phyloP scores from a whole-genome alignment of 2,888 invertebrate genomes.

The Ophion costatus region DNA sequence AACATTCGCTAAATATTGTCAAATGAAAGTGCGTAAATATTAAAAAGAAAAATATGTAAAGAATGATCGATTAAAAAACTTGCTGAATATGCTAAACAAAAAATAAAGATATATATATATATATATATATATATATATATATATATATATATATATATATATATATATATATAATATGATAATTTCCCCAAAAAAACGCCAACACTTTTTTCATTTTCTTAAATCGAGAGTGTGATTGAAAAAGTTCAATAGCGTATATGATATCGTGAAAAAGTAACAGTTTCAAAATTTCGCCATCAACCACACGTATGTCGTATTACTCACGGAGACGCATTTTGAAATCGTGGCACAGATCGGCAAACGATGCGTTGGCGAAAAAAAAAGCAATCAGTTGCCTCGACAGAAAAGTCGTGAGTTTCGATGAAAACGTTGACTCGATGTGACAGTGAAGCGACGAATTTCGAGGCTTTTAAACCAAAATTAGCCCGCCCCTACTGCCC shows the following conservation, averaged over 20 bases:
- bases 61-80: no score
- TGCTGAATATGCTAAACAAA: no score
- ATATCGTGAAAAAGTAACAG: background rate
- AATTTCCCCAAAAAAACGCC: no score
- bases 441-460: background rate
- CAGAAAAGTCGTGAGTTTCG: background rate
- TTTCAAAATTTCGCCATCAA: background rate
- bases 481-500: background rate
- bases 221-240: background rate
- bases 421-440: background rate
- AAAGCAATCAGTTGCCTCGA: background rate
- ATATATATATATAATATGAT: no score
- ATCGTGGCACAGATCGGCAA: background rate
- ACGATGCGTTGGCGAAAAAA: background rate
- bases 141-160: no score
- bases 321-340: constrained; percentile 18
- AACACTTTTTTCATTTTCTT: background rate
- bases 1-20: no score
- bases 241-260: no score
- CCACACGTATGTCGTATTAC: background rate
- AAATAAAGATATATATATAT: no score
- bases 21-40: no score
- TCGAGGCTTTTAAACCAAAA: background rate
- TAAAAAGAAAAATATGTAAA: no score
- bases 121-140: no score